These are phyloP conservation scores for Temnothorax longispinosus DNA, from an alignment of 1,140 invertebrate genomes.

Conservation along the genomic window DNA sequence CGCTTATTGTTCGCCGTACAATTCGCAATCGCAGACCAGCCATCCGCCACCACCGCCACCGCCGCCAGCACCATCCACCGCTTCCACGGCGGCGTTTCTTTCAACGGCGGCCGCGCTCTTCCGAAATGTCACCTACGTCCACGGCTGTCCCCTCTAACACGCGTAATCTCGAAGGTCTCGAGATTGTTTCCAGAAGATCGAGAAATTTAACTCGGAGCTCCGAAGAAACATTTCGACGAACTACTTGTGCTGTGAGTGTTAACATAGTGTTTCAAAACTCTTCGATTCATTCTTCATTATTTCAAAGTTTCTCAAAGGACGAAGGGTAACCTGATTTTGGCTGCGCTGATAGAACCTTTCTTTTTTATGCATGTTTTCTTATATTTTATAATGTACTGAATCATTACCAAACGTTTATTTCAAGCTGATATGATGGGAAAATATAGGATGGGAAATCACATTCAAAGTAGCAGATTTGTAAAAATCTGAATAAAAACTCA, in stretches of 20 bases:
- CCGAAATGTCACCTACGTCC: slow-evolving; percentile 91
- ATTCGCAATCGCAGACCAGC: slow-evolving; percentile 63
- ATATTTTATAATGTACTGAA: too few relatives aligned
- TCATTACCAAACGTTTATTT: too few relatives aligned
- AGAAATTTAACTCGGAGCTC: not conserved
- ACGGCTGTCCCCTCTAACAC: slow-evolving; percentile 89
- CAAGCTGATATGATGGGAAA: too few relatives aligned
- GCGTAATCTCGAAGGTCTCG: not conserved
- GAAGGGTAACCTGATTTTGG: too few relatives aligned
- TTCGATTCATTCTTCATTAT: not conserved
- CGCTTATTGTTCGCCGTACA: slow-evolving; percentile 84
- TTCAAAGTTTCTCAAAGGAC: not conserved
- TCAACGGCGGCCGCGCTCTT: slow-evolving; percentile 90
- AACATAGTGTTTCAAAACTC: slow-evolving; percentile 6
- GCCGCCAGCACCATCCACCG: slow-evolving; percentile 79
- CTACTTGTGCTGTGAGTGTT: slow-evolving; percentile 42
- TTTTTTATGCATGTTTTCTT: too few relatives aligned
- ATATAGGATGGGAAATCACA: too few relatives aligned
- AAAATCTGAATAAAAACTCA: too few relatives aligned
- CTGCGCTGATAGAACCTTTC: too few relatives aligned
- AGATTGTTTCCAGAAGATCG: not conserved
- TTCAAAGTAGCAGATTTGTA: too few relatives aligned
- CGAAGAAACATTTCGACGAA: not conserved
- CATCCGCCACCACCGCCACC: slow-evolving; percentile 83
- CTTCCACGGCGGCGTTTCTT: slow-evolving; percentile 85